Base-by-base conservation (phyloP, 2,888 invertebrate species). In the Elmis aenea region DNA sequence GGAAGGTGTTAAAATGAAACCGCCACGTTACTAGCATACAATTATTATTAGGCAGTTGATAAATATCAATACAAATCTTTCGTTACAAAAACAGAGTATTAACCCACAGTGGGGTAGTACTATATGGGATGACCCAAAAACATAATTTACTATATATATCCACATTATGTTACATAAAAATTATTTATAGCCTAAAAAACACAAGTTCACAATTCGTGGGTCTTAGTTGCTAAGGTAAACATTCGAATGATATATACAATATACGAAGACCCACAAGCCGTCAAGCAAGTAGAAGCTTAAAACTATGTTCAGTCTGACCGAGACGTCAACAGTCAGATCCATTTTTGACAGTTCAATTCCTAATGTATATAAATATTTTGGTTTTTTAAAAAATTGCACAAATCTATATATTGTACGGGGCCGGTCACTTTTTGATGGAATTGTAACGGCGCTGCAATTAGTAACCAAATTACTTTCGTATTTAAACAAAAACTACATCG, bases 161-260 rank as follows among this genome's bases (percentile, higher is more conserved):
- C 66, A 67, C 67, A 66, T 66, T n/a, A 66, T 65, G 59, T 59
- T 67, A 67, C 66, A 67, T 61, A 59, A 63, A 66, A 63, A 60
- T 60, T 59, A 57, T 60, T 60, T 62, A 62, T 61, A 62, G 61
- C 60, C 62, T 62, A 59, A 55, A 52, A 58, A 55, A 58, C 55
- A 58, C 52, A 51, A 51, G 43, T 54, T 56, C 51, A 55, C 54
- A 57, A 56, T 54, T 53, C 46, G 46, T 55, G 57, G 56, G 52
- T 55, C 57, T 51, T 51, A 48, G 52, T 45, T 35, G 32, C 33
- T 32, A 32, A 31, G 29, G 33, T 43, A 32, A 33, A 39, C 41
- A 45, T 43, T 35, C 38, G 38, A 48, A 46, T 46, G 40, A 45
- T 54, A 58, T 51, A 50, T 57, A 56, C 55, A 59, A 48, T 46